Conservation (phyloP, 2,113 vertebrate species). For the Desmodus rotundus region DNA sequence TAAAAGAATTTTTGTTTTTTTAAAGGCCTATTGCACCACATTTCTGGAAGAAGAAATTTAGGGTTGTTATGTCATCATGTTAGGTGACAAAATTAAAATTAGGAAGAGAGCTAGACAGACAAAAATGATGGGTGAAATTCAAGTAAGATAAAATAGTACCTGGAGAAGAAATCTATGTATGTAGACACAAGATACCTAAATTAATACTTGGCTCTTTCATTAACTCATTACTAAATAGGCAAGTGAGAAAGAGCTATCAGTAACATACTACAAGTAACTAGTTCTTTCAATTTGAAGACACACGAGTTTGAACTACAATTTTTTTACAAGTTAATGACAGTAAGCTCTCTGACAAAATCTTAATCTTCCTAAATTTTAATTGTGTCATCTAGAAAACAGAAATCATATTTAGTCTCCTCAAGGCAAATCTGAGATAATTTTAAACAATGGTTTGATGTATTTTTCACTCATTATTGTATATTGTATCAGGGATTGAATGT, state of each 20-base stretch:
- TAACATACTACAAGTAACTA: neutral
- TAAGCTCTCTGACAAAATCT: neutral
- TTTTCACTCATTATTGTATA: neutral
- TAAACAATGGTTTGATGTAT: neutral
- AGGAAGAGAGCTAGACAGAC: neutral
- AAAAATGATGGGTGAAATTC: neutral
- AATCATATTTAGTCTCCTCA: neutral
- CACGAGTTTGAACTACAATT: neutral
- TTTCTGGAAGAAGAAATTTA: neutral
- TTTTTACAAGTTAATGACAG: neutral
- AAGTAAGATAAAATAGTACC: neutral
- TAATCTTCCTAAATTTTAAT: neutral
- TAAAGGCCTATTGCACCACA: neutral
- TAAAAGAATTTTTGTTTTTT: neutral
- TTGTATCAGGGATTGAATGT: neutral
- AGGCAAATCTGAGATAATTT: neutral
- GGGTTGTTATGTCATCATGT: neutral
- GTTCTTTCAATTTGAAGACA: neutral
- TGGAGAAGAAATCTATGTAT: neutral
- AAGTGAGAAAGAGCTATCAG: neutral
- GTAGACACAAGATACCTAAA: neutral
- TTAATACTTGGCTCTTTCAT: neutral
- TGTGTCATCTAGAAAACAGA: neutral
- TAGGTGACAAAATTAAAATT: slow-evolving; percentile 6
- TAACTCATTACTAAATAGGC: neutral